Conservation (phyloP, 2,888 invertebrate species). For the Argyra leucocephala region DNA sequence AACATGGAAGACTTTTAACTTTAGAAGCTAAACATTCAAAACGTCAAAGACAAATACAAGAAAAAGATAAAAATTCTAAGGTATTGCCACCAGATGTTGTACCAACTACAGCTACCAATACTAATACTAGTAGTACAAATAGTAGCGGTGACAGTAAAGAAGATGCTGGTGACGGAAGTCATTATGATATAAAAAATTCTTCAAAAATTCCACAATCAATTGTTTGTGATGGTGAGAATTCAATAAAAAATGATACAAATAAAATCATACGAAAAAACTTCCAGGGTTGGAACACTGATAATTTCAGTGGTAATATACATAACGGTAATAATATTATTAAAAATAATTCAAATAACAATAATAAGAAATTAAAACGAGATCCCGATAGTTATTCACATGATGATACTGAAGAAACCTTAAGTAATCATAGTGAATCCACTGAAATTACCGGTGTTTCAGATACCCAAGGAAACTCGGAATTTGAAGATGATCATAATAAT, state of each 20-base stretch:
- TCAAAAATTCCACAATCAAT: slow-evolving; percentile 13
- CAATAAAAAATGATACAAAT: slow-evolving; percentile 11
- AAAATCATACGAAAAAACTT: slow-evolving; percentile 50
- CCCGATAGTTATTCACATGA: slow-evolving; percentile 13
- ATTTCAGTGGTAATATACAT: slow-evolving; percentile 23
- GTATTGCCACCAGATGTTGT: slow-evolving; percentile 57
- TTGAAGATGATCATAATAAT: slow-evolving; percentile 20
- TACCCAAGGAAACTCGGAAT: slow-evolving; percentile 31
- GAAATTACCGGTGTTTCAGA: slow-evolving; percentile 41
- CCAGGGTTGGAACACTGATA: slow-evolving; percentile 53
- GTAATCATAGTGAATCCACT: slow-evolving; percentile 40
- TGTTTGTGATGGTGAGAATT: not conserved
- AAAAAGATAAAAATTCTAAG: slow-evolving; percentile 32
- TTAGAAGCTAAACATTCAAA: slow-evolving; percentile 64
- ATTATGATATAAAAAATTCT: slow-evolving; percentile 16
- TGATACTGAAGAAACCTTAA: slow-evolving; percentile 34
- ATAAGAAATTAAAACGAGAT: slow-evolving; percentile 14
- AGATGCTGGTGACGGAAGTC: slow-evolving; percentile 12
- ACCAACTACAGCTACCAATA: slow-evolving; percentile 45
- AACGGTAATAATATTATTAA: not conserved
- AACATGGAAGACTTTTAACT: slow-evolving; percentile 53
- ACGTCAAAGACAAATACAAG: slow-evolving; percentile 49
- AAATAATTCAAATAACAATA: not conserved
- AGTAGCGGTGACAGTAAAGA: not conserved
- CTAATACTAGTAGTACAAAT: slow-evolving; percentile 29